Evolutionary conservation across 2,797 vertebrate species (phyloP).

Genomic region (Acrocephalus scirpaceus): DNA sequence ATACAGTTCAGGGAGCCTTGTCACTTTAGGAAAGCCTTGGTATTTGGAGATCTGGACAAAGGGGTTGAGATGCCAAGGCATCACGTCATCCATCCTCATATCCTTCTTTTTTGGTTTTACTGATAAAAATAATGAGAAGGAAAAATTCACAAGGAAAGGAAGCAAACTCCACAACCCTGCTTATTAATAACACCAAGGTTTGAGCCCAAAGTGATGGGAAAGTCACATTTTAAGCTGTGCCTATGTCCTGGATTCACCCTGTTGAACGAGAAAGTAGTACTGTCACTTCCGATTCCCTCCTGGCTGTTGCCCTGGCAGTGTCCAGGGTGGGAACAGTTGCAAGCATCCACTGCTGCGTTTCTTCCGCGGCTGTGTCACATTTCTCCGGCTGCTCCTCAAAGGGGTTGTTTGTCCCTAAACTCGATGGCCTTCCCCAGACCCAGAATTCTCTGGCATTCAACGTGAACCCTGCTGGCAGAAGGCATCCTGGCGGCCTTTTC

Average conservation of each 20-base stretch:
- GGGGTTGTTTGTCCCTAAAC: not conserved
- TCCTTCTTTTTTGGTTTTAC: not conserved
- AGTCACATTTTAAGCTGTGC: not conserved
- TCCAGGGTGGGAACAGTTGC: slow-evolving; percentile 1
- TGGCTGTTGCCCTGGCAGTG: not conserved
- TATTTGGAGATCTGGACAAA: slow-evolving; percentile 47
- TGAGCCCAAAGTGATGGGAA: not conserved
- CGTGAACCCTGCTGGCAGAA: not conserved
- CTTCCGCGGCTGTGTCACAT: not conserved
- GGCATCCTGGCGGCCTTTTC: not conserved
- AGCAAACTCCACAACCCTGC: not conserved
- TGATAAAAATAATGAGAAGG: not conserved
- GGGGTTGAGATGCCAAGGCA: slow-evolving; percentile 62
- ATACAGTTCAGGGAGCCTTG: rapidly evolving
- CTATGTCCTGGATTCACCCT: slow-evolving; percentile 24
- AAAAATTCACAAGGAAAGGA: not conserved
- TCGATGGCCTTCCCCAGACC: not conserved
- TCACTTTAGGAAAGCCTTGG: not conserved
- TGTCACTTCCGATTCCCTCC: slow-evolving; percentile 48
- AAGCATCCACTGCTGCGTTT: not conserved
- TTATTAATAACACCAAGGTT: not conserved
- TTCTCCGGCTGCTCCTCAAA: not conserved
- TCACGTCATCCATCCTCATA: not conserved
- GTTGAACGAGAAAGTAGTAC: not conserved
- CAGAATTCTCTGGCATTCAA: not conserved